Base-by-base conservation (phyloP, 1,140 invertebrate genomes). In the Pemphigus obesinymphae region DNA sequence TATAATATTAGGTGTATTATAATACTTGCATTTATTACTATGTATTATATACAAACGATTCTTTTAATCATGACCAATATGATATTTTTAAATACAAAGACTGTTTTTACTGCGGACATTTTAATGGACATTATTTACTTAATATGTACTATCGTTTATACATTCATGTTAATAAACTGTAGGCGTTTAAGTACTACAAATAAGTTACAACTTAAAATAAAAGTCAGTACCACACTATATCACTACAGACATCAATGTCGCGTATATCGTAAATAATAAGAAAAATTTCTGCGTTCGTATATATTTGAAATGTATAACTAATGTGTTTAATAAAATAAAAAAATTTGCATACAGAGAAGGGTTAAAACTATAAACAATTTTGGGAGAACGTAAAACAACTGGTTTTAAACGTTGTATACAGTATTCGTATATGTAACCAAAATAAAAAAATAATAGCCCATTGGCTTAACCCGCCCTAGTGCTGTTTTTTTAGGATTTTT, bases 351-450 rank as follows among this genome's bases (percentile, higher is more conserved):
- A 70, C 11, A 3, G 13, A 43, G 37, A 70, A 45, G 23, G 40
- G 13, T 70, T 13, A 29, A 68, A 70, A 43, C 68, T 70, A 70
- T 45, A 70, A 70, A 70, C 37, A 29, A 70, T 45, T 26, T 70
- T 26, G 26, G n/a, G 11, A 45, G 13, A 68, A 45, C 66, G 66
- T 70, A 23, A 17, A 17, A 43, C 37, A 70, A 70, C 68, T 70
- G 68, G 40, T 70, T 70, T 70, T 68, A 68, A 63, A 68, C 31
- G 4, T n/a, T 3, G 31, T 20, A 20, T 26, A 31, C 10, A 34
- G 34, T 50, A 50, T n/a, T 2, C 1, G 34, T 13, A 7, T 23
- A 37, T 23, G 20, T 70, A 70, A 15, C 3, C 5, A 17, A 45
- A 40, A 70, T 17, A 68, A 43, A 70, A 37, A 70, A 23, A 68